A percentile compares a stretch with the other conserved stretches of the same genome.
phyloP scores from a whole-genome alignment of 2,888 invertebrate genomes.

The Idaea aversata region DNA sequence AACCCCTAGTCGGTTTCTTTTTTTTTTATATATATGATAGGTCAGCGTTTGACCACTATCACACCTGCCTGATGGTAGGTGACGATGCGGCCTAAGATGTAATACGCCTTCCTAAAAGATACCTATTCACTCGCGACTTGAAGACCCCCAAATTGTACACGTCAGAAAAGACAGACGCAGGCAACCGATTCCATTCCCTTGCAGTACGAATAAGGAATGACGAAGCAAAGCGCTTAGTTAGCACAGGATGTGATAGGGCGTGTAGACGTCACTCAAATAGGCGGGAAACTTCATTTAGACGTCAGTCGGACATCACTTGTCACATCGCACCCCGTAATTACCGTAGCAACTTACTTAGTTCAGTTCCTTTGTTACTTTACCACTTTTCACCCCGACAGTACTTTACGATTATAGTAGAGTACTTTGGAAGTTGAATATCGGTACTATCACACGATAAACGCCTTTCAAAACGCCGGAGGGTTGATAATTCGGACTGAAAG shows the following conservation, averaged over 20 bases:
- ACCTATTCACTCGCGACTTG: too few species aligned
- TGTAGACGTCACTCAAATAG: background rate
- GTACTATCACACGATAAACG: constrained; percentile 17
- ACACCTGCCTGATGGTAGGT: too few species aligned
- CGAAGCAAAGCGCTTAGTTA: background rate
- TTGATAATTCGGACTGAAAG: constrained; percentile 12
- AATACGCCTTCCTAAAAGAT: too few species aligned
- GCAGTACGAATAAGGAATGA: too few species aligned
- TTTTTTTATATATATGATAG: too few species aligned
- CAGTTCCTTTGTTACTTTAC: background rate
- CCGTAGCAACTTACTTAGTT: background rate
- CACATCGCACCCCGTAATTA: background rate
- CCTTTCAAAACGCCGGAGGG: constrained; percentile 14
- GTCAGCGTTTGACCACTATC: too few species aligned
- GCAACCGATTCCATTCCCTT: too few species aligned
- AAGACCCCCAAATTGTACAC: too few species aligned
- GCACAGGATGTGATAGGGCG: background rate
- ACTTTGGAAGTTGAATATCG: constrained; percentile 14
- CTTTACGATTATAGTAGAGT: constrained; percentile 3
- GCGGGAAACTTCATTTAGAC: background rate
- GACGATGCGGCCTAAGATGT: too few species aligned
- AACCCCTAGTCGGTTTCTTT: too few species aligned
- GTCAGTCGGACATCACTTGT: background rate
- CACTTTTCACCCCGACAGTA: background rate
- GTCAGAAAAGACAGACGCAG: too few species aligned